A percentile compares a stretch with the other conserved stretches of the same genome.
Evolutionary conservation across 2,888 invertebrate genomes (phyloP).

Genomic region (Petrophora chlorosata): DNA sequence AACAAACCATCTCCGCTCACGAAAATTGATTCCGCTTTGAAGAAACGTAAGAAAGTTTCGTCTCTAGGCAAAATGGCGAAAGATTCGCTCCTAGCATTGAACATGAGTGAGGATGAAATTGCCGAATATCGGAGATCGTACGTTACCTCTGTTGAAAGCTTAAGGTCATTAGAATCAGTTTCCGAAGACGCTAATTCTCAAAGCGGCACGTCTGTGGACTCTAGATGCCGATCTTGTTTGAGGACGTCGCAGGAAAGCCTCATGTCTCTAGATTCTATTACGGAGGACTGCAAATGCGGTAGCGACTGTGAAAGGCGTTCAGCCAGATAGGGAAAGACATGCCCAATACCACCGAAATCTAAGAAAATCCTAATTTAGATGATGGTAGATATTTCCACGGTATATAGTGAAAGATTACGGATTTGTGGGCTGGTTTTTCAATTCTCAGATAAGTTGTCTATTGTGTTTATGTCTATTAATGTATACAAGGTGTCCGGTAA

Average conservation of each 20-base stretch:
- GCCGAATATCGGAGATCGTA: constrained; percentile 73
- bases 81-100: constrained; percentile 73
- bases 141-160: constrained; percentile 74
- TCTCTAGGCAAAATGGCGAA: constrained; percentile 76
- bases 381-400: too few relatives aligned
- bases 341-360: too few relatives aligned
- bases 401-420: too few relatives aligned
- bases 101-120: constrained; percentile 78
- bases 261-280: constrained; percentile 75
- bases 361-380: too few relatives aligned
- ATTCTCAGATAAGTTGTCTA: too few relatives aligned
- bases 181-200: constrained; percentile 76
- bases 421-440: too few relatives aligned
- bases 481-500: too few relatives aligned
- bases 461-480: too few relatives aligned
- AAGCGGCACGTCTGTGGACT: constrained; percentile 73
- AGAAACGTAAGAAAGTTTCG: constrained; percentile 73
- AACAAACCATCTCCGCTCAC: constrained; percentile 67
- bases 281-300: constrained; percentile 69
- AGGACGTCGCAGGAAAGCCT: constrained; percentile 75
- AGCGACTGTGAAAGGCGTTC: constrained; percentile 64
- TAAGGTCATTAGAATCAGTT: constrained; percentile 73
- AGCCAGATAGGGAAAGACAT: constrained; percentile 49
- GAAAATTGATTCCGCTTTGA: constrained; percentile 63
- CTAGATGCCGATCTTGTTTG: constrained; percentile 67